Percentiles rank a stretch among this genome's conserved stretches.
These are phyloP conservation scores for Ischnus inquisitorius DNA, from an alignment of 2,888 invertebrate genomes.

Conservation along the genomic window DNA sequence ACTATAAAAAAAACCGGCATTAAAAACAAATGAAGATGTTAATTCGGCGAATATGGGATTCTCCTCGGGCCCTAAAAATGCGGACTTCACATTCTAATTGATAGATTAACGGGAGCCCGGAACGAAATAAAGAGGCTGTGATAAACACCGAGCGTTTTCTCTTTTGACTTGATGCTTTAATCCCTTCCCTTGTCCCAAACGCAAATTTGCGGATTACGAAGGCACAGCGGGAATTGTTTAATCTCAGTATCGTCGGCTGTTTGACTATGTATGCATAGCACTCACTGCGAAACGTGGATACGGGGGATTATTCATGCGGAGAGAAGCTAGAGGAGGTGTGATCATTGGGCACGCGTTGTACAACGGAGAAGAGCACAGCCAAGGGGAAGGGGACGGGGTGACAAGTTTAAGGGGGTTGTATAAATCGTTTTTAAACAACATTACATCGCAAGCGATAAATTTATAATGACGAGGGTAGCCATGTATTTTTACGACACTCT, in stretches of 20 bases:
- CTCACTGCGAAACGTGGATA: constrained; percentile 40
- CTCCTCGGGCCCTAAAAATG: not conserved
- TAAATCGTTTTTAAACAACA: constrained; percentile 46
- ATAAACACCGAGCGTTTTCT: constrained; percentile 13
- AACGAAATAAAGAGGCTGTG: constrained; percentile 24
- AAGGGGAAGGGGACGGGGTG: not conserved
- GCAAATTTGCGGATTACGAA: constrained; percentile 84
- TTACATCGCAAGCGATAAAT: constrained; percentile 34
- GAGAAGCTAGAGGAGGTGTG: constrained; percentile 13
- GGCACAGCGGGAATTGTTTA: constrained; percentile 84
- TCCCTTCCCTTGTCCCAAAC: constrained; percentile 72
- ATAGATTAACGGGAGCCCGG: constrained; percentile 52
- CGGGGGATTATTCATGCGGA: constrained; percentile 41
- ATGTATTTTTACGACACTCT: not conserved
- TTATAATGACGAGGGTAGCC: not conserved
- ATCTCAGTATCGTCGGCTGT: constrained; percentile 79
- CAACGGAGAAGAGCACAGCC: not conserved
- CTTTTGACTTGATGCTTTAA: constrained; percentile 71
- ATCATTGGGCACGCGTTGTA: constrained; percentile 31
- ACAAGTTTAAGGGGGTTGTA: constrained; percentile 21
- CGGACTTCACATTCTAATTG: constrained; percentile 61
- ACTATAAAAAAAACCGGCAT: not conserved
- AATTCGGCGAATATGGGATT: constrained; percentile 1
- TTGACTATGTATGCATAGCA: constrained; percentile 48
- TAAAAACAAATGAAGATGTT: not conserved